Percentiles rank a stretch among this genome's conserved stretches.
Conservation (phyloP, 2,797 vertebrate genomes). For the Morus bassanus region DNA sequence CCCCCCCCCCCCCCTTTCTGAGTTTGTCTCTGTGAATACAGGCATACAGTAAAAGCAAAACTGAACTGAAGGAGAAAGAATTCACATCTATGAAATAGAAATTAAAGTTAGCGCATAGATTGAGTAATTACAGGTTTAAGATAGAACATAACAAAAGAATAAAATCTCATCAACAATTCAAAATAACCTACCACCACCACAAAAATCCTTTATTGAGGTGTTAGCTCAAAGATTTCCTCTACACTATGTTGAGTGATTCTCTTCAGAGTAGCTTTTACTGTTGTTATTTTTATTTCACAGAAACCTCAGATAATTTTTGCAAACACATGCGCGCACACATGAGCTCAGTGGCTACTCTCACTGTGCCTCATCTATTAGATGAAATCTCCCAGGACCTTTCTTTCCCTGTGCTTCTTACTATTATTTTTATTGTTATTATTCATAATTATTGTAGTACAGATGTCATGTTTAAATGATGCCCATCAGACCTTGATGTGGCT, state of each 20-base stretch:
- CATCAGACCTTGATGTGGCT: slow-evolving; percentile 35
- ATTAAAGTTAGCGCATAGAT: neutral
- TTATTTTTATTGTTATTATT: slow-evolving; percentile 32
- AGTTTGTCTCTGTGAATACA: slow-evolving; percentile 26
- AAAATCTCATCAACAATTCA: slow-evolving; percentile 17
- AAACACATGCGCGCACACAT: neutral
- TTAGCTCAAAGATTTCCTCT: neutral
- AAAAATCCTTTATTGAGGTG: neutral
- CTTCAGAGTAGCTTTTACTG: neutral
- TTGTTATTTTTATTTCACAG: slow-evolving; percentile 1
- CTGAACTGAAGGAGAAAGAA: neutral
- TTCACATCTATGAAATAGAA: neutral
- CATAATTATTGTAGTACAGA: neutral
- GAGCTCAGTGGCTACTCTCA: neutral
- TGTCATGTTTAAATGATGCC: slow-evolving; percentile 7
- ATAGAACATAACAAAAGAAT: neutral
- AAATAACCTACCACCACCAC: neutral
- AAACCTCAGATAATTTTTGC: neutral
- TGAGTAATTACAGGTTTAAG: neutral
- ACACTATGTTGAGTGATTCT: neutral
- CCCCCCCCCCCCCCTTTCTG: neutral
- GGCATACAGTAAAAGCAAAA: neutral
- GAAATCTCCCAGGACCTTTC: slow-evolving; percentile 6
- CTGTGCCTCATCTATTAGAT: neutral
- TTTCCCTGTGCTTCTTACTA: neutral